A percentile compares a stretch with the other conserved stretches of the same genome.
Evolutionary conservation across 2,113 vertebrate genomes (phyloP).

Genomic region (Rhinichthys klamathensis): DNA sequence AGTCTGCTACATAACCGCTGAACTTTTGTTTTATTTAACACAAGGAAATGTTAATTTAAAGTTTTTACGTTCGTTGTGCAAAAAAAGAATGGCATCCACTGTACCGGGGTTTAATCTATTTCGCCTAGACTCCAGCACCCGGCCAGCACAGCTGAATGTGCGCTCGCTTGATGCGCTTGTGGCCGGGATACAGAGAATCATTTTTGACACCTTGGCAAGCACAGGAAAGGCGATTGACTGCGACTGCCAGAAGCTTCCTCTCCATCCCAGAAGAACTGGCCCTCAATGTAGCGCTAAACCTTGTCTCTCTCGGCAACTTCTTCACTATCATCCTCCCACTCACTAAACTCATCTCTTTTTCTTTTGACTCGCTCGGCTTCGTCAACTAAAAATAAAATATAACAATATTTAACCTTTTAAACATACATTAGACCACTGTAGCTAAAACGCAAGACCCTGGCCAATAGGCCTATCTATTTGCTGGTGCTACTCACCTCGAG

Average conservation of each 20-base stretch:
- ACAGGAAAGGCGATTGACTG: neutral
- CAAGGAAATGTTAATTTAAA: neutral
- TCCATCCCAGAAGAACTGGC: neutral
- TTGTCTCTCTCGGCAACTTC: neutral
- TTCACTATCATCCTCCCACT: neutral
- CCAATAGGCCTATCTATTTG: neutral
- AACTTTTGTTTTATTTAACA: too few relatives aligned
- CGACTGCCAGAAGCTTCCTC: constrained; percentile 16
- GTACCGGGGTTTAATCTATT: neutral
- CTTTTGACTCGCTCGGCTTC: neutral
- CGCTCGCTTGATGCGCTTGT: too few relatives aligned
- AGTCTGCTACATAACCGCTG: too few relatives aligned
- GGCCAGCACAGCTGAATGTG: too few relatives aligned
- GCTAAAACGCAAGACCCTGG: neutral
- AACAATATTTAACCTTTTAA: neutral
- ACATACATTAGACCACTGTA: neutral
- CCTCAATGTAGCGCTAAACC: constrained; percentile 15
- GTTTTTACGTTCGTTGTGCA: neutral
- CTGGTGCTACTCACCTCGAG: neutral
- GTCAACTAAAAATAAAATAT: neutral
- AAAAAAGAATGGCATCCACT: constrained; percentile 3
- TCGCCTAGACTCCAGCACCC: neutral
- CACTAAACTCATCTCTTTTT: neutral
- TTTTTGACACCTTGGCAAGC: too few relatives aligned
- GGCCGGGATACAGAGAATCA: too few relatives aligned